A percentile compares a stretch with the other conserved stretches of the same genome.
Evolutionary conservation across 1,140 invertebrate genomes (phyloP).

Genomic region (Gonatopus flavifemur): DNA sequence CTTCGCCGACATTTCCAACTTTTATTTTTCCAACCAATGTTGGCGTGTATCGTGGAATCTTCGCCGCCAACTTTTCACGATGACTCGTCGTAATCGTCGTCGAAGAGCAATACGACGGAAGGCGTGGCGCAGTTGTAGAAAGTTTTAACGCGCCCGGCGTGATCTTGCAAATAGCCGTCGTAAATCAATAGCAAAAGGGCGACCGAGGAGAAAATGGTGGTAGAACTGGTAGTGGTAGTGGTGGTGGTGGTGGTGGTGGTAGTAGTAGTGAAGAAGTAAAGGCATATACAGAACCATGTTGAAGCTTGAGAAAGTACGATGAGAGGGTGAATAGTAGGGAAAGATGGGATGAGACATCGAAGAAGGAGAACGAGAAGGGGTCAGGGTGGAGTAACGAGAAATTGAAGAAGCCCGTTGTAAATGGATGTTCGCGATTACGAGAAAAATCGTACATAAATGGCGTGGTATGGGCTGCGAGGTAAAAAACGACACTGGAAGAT

Average conservation of each 20-base stretch:
- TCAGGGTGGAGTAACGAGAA: slow-evolving; percentile 42
- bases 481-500: slow-evolving; percentile 28
- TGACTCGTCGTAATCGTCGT: slow-evolving; percentile 30
- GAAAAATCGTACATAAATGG: slow-evolving; percentile 55
- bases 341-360: no score
- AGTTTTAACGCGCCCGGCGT: slow-evolving; percentile 48
- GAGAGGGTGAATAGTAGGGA: no score
- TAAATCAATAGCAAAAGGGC: slow-evolving; percentile 48
- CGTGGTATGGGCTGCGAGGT: slow-evolving; percentile 21
- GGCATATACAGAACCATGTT: background rate
- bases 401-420: slow-evolving; percentile 49
- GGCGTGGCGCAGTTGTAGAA: slow-evolving; percentile 42
- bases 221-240: slow-evolving; percentile 5
- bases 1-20: no score
- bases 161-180: slow-evolving; percentile 53
- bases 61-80: slow-evolving; percentile 21
- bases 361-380: slow-evolving; percentile 7
- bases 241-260: background rate
- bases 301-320: no score
- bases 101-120: slow-evolving; percentile 26
- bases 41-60: no score
- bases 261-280: slow-evolving; percentile 2
- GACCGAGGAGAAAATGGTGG: slow-evolving; percentile 12
- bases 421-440: slow-evolving; percentile 53
- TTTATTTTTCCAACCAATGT: no score